phyloP scores from a whole-genome alignment of 2,113 vertebrate genomes.

The Catagonus wagneri region DNA sequence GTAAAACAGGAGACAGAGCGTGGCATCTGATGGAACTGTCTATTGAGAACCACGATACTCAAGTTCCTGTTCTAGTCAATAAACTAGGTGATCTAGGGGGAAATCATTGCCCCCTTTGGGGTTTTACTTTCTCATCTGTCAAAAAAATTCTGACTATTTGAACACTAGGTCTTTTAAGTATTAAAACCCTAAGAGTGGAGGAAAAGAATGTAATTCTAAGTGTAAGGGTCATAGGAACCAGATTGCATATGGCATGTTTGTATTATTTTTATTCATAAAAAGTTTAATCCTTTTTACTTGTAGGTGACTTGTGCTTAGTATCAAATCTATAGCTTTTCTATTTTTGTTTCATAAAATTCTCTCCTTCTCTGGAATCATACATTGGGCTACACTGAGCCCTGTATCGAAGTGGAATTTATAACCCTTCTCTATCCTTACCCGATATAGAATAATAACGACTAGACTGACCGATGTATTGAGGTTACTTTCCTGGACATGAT shows the following conservation, averaged over 20 bases:
- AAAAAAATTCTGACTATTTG: constrained; percentile 14
- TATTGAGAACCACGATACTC: neutral
- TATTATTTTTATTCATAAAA: neutral
- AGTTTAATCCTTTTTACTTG: neutral
- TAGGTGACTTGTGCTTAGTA: neutral
- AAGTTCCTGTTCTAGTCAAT: neutral
- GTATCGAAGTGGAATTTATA: neutral
- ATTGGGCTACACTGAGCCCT: neutral
- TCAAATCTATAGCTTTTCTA: neutral
- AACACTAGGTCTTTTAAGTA: neutral
- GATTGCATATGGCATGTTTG: neutral
- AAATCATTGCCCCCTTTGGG: neutral
- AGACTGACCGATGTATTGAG: neutral
- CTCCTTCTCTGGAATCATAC: neutral
- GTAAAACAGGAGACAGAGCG: neutral
- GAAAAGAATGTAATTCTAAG: neutral
- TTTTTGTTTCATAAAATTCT: constrained; percentile 4
- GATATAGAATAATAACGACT: neutral
- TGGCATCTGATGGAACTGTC: neutral
- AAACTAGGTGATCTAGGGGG: neutral
- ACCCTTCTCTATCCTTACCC: neutral
- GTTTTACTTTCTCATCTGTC: neutral
- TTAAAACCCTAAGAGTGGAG: neutral
- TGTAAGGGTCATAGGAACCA: neutral
- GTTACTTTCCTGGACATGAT: neutral